phyloP scores from a whole-genome alignment of 2,113 vertebrate genomes.

The Leucosticte australis region DNA sequence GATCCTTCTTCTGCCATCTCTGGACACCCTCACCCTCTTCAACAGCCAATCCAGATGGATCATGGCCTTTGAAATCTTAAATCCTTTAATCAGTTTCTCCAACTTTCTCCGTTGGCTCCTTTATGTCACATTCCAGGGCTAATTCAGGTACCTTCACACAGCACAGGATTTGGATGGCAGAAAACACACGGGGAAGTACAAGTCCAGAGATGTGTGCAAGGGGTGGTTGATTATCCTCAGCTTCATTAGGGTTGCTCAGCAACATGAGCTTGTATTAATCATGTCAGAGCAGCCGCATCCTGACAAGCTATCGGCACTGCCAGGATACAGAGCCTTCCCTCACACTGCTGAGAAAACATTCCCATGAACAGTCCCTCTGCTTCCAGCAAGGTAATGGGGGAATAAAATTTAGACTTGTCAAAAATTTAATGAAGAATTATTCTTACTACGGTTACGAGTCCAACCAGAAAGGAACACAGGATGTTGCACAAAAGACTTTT shows the following conservation, averaged over 20 bases:
- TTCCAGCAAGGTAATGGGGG: not conserved
- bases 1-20: conserved; percentile 44
- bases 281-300: conserved; percentile 9
- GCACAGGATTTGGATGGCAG: not conserved
- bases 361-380: not conserved
- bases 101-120: conserved; percentile 30
- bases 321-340: conserved; percentile 20
- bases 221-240: conserved; percentile 25
- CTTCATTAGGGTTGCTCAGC: conserved; percentile 59
- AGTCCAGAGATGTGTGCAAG: conserved; percentile 22
- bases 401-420: not conserved
- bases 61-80: conserved; percentile 54
- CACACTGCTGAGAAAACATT: not conserved
- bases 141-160: conserved; percentile 31
- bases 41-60: conserved; percentile 49
- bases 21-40: conserved; percentile 43
- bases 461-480: not conserved
- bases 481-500: not conserved
- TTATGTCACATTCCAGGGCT: conserved; percentile 46
- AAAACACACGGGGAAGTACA: conserved; percentile 42
- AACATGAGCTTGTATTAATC: conserved; percentile 55
- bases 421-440: not conserved
- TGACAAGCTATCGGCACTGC: conserved; percentile 26
- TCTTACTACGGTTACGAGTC: not conserved
- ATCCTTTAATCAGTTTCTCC: conserved; percentile 57